phyloP scores from a whole-genome alignment of 2,797 vertebrate genomes.

The Diglossa cyanea region DNA sequence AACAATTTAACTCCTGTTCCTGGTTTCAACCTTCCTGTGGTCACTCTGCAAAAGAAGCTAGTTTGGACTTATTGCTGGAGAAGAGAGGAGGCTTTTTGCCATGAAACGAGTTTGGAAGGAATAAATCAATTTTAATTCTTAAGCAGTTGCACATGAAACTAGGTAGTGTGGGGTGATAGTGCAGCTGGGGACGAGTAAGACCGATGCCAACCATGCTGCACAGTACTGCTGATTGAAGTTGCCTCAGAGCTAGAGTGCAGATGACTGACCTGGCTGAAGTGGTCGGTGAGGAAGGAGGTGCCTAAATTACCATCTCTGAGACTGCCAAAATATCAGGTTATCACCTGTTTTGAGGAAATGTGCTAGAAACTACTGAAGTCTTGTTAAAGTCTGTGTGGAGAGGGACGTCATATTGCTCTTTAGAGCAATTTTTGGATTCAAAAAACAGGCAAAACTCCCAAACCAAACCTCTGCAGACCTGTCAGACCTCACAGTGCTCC shows the following conservation, averaged over 20 bases:
- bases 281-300: rapidly evolving
- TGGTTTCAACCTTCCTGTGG: neutral
- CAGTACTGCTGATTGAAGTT: neutral
- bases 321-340: neutral
- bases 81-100: neutral
- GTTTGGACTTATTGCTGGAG: neutral
- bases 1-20: neutral
- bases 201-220: neutral
- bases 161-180: neutral
- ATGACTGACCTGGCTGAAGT: neutral
- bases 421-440: neutral
- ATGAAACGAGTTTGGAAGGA: neutral
- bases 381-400: neutral
- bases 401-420: neutral
- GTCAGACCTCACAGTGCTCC: neutral
- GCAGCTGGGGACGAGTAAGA: neutral
- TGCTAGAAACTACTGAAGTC: neutral
- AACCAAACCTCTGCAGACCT: neutral
- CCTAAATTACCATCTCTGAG: neutral
- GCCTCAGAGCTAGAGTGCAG: neutral
- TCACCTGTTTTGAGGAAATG: neutral
- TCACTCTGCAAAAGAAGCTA: neutral
- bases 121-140: neutral
- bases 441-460: neutral
- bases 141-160: neutral